Conservation (phyloP, 2,797 vertebrate species). For the Gephyroberyx darwinii region DNA sequence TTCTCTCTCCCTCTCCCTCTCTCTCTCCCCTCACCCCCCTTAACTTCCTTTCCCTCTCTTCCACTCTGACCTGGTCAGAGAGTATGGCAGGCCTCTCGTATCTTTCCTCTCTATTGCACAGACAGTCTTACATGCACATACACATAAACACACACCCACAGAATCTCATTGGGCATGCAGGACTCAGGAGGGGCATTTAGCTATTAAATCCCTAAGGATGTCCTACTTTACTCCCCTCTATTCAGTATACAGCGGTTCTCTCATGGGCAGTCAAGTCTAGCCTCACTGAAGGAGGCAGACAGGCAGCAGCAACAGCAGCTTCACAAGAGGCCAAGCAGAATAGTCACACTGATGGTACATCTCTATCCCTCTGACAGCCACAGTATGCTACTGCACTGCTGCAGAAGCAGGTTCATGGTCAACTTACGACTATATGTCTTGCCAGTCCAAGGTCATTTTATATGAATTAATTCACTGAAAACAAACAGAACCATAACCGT, state of each 20-base stretch:
- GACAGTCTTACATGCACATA: conserved; percentile 25
- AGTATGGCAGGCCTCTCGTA: conserved; percentile 43
- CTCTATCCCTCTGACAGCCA: conserved; percentile 66
- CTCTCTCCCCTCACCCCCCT: conserved; percentile 22
- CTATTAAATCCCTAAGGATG: conserved; percentile 54
- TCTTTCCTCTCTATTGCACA: conserved; percentile 45
- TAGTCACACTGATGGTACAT: conserved; percentile 60
- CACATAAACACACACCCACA: conserved; percentile 34
- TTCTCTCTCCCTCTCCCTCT: conserved; percentile 4
- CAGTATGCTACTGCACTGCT: conserved; percentile 47
- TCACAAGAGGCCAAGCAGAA: conserved; percentile 52
- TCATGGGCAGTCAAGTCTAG: conserved; percentile 58
- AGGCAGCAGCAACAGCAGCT: conserved; percentile 34
- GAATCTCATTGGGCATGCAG: conserved; percentile 41
- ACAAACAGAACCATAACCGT: conserved; percentile 1
- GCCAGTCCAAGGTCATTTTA: conserved; percentile 33
- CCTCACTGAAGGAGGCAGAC: conserved; percentile 49
- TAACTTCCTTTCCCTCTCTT: conserved; percentile 40
- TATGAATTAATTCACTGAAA: conserved; percentile 5
- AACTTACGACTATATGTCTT: conserved; percentile 30
- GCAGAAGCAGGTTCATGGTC: conserved; percentile 29
- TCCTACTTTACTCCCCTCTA: conserved; percentile 30
- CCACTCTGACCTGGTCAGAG: conserved; percentile 64
- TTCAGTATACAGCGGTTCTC: conserved; percentile 52
- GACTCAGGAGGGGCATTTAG: conserved; percentile 62